These are phyloP conservation scores for Piaya cayana DNA, from an alignment of 2,113 vertebrate genomes.

Conservation along the genomic window DNA sequence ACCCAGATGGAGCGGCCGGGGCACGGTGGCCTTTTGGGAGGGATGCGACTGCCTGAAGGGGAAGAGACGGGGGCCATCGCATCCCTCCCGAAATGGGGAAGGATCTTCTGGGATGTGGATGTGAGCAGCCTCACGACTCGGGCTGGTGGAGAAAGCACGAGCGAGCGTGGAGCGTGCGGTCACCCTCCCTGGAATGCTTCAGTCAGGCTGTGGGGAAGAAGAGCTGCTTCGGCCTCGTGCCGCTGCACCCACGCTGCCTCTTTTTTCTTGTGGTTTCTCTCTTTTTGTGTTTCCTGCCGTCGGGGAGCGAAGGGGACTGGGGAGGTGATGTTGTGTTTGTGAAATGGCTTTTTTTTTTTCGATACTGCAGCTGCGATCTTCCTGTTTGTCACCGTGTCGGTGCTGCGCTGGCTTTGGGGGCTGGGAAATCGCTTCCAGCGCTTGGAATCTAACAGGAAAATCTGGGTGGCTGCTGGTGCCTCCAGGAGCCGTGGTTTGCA, in stretches of 20 bases:
- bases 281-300: slow-evolving; percentile 29
- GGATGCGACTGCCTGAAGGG: neutral
- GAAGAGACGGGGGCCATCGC: neutral
- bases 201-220: neutral
- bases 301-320: neutral
- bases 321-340: neutral
- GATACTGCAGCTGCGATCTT: slow-evolving; percentile 14
- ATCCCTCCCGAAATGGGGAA: neutral
- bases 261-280: slow-evolving; percentile 38
- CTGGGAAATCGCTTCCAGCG: neutral
- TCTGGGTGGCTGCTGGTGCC: neutral
- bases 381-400: slow-evolving; percentile 20
- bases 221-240: neutral
- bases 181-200: neutral
- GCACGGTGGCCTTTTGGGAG: neutral
- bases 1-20: slow-evolving; percentile 52
- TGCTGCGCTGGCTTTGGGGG: neutral
- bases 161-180: rapidly evolving
- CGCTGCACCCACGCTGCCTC: neutral
- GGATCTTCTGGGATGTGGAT: neutral
- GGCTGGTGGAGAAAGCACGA: neutral
- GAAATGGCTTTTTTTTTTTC: neutral
- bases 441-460: rapidly evolving
- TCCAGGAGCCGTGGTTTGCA: rapidly evolving
- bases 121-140: rapidly evolving